Base-by-base conservation (phyloP, 2,113 vertebrate genomes). In the Fukomys damarensis region DNA sequence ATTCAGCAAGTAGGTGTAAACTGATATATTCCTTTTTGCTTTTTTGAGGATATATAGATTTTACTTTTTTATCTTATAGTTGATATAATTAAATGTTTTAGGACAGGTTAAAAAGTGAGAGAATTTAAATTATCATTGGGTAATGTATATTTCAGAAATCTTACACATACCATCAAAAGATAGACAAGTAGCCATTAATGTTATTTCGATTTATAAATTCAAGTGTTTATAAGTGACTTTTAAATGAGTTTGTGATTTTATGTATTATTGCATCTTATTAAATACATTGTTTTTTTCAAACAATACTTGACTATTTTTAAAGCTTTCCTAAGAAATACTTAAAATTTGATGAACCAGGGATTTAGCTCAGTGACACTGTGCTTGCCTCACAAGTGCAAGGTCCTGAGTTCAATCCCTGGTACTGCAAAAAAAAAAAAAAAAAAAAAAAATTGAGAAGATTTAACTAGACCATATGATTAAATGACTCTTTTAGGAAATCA, bases 1-100 rank as follows among this genome's bases (percentile, higher is more conserved):
- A 99, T 99, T 97, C 99, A 99, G 92, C 99, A 99, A 99, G 99
- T 99, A 98, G 6, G 96, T 97, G 91, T 97, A 49, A 98, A 96
- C 77, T 96, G 91, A 79, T 95, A 46, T 58, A 93, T 90, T 93
- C 24, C 5, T 92, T 91, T 93, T 85, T 85, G 24, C 46, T 97
- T 91, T 93, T 86, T 59, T 94, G 65, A 76, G 24, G 91, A 9
- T 74, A 85, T 93, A 58, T 85, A 92, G 72, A 7, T 92, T 96
- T 97, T 87, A 41, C 0, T 58, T 6, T 96, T 93, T 82, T 28
- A 11, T 85, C 54, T 38, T 89, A 58, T 54, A 66, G 26, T 95
- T 90, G 92, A 28, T 84, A 28, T 95, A 89, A 72, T 89, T 95
- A 95, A 76, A 77, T 95, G 5, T 91, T 95, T 96, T 96, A 28